Conservation (phyloP, 2,888 invertebrate genomes). For the Tenthredo scrophulariae region DNA sequence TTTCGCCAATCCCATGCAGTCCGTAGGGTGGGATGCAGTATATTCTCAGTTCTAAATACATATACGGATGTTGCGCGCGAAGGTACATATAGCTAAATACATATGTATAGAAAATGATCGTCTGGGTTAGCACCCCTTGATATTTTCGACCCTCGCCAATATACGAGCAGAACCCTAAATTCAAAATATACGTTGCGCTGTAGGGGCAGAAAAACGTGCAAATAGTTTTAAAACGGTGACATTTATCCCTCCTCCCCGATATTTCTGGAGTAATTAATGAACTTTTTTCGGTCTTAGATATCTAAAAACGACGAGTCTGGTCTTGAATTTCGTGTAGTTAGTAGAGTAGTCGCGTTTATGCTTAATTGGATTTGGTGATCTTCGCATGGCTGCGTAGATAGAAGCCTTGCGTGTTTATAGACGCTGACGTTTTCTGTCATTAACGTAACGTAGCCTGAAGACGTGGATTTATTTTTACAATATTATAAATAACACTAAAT, state of each 20-base stretch:
- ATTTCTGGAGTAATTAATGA: neutral
- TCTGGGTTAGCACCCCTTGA: neutral
- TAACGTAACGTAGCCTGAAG: neutral
- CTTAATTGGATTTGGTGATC: slow-evolving; percentile 15
- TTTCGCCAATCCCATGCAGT: neutral
- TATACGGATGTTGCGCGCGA: neutral
- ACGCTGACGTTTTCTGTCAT: neutral
- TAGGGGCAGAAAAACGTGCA: neutral
- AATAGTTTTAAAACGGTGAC: neutral
- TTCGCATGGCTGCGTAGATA: neutral
- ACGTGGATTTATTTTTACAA: neutral
- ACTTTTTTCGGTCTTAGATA: neutral
- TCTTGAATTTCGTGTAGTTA: neutral
- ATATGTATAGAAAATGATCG: slow-evolving; percentile 15
- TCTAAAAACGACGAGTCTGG: neutral
- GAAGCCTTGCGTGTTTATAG: slow-evolving; percentile 26
- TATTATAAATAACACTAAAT: neutral
- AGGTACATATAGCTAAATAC: neutral
- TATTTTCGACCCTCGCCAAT: slow-evolving; percentile 3
- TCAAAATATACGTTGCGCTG: neutral
- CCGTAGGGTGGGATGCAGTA: slow-evolving; percentile 28
- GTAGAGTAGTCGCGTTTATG: neutral
- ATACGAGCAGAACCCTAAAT: neutral
- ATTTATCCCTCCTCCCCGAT: neutral
- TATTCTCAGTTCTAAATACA: slow-evolving; percentile 32